Evolutionary conservation across 2,113 vertebrate genomes (phyloP).

Genomic region (Percina caprodes): DNA sequence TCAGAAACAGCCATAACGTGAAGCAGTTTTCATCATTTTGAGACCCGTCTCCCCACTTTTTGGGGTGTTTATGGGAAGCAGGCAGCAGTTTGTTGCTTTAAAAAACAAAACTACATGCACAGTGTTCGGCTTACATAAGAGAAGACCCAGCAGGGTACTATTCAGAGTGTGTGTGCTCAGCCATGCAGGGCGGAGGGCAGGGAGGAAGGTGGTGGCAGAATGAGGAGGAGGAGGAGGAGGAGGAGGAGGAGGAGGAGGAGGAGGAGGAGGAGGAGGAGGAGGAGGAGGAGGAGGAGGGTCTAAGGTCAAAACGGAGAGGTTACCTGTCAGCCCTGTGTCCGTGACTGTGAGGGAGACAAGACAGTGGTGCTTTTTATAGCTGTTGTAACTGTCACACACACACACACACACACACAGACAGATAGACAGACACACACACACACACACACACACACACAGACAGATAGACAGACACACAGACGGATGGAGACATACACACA

Average conservation of each 20-base stretch:
- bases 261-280: no score
- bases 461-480: not conserved
- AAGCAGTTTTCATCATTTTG: not conserved
- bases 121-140: not conserved
- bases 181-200: constrained; percentile 58
- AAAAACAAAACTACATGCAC: not conserved
- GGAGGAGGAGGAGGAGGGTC: constrained; percentile 11
- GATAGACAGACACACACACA: not conserved
- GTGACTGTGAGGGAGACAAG: constrained; percentile 91
- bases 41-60: not conserved
- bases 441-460: not conserved
- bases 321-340: constrained; percentile 99
- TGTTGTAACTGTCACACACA: constrained; percentile 9
- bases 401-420: not conserved
- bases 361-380: constrained; percentile 52
- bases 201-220: constrained; percentile 16
- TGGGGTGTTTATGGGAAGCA: no score
- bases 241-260: no score
- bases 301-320: constrained; percentile 59
- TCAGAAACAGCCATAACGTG: not conserved
- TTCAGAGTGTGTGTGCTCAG: constrained; percentile 17
- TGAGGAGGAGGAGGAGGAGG: no score
- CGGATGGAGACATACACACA: not conserved
- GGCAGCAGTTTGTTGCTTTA: not conserved
- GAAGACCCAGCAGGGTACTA: constrained; percentile 4